Evolutionary conservation across 1,140 invertebrate species (phyloP).

Genomic region (Anastrepha obliqua): DNA sequence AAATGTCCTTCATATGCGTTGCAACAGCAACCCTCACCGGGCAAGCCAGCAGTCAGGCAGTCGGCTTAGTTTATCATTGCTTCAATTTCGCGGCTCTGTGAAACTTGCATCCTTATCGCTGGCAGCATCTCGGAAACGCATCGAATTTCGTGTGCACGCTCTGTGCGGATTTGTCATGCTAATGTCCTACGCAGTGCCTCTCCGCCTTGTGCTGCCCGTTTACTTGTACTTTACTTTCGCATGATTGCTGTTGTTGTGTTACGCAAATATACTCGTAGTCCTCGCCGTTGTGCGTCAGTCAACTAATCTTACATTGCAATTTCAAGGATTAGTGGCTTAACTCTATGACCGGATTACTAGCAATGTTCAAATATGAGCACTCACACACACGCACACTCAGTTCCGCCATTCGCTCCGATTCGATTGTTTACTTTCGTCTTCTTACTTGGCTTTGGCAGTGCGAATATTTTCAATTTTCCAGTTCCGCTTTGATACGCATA

Average conservation of each 20-base stretch:
- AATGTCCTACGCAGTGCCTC: background rate
- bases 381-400: background rate
- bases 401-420: no score
- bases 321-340: slow-evolving; percentile 51
- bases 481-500: slow-evolving; percentile 38
- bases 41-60: background rate
- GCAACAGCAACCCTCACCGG: background rate
- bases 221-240: background rate
- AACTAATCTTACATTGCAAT: slow-evolving; percentile 46
- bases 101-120: background rate
- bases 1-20: background rate
- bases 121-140: slow-evolving; percentile 14
- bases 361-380: background rate
- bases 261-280: slow-evolving; percentile 9
- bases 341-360: slow-evolving; percentile 49
- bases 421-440: background rate
- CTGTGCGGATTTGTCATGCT: slow-evolving; percentile 21
- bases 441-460: background rate
- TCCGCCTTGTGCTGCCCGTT: background rate
- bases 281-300: background rate
- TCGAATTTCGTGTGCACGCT: slow-evolving; percentile 30
- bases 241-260: background rate
- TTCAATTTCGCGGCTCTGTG: background rate
- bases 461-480: slow-evolving; percentile 49
- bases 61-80: slow-evolving; percentile 10